phyloP scores from a whole-genome alignment of 2,888 invertebrate genomes.

The Xestia rhomboidea region DNA sequence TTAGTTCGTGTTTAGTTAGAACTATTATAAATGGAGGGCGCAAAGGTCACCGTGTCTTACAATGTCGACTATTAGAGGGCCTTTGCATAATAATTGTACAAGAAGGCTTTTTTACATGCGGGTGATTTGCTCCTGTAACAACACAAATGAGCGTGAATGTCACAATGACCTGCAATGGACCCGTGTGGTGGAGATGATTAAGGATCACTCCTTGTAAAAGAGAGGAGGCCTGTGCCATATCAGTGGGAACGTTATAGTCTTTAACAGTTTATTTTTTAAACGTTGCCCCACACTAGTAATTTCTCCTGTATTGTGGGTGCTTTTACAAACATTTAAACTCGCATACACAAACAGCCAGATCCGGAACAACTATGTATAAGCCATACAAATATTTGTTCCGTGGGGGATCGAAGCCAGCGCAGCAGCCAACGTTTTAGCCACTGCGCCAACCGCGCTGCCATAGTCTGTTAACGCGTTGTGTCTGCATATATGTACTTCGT shows the following conservation, averaged over 20 bases:
- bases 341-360: too few relatives aligned
- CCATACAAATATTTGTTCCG: too few relatives aligned
- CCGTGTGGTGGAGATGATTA: not conserved
- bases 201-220: not conserved
- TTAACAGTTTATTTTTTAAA: not conserved
- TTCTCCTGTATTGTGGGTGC: too few relatives aligned
- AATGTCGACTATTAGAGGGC: constrained; percentile 28
- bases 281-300: too few relatives aligned
- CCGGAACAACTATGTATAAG: too few relatives aligned
- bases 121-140: too few relatives aligned
- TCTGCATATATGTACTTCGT: not conserved
- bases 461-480: too few relatives aligned
- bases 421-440: too few relatives aligned
- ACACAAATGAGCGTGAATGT: not conserved
- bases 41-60: constrained; percentile 46
- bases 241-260: not conserved
- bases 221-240: not conserved
- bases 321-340: too few relatives aligned
- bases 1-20: constrained; percentile 47
- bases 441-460: too few relatives aligned
- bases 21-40: constrained; percentile 25
- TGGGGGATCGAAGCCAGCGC: too few relatives aligned
- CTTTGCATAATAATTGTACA: not conserved
- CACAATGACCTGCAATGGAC: not conserved
- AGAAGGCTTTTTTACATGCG: too few relatives aligned